These are phyloP conservation scores for Odontothrips loti DNA, from an alignment of 2,888 invertebrate species.

Conservation along the genomic window DNA sequence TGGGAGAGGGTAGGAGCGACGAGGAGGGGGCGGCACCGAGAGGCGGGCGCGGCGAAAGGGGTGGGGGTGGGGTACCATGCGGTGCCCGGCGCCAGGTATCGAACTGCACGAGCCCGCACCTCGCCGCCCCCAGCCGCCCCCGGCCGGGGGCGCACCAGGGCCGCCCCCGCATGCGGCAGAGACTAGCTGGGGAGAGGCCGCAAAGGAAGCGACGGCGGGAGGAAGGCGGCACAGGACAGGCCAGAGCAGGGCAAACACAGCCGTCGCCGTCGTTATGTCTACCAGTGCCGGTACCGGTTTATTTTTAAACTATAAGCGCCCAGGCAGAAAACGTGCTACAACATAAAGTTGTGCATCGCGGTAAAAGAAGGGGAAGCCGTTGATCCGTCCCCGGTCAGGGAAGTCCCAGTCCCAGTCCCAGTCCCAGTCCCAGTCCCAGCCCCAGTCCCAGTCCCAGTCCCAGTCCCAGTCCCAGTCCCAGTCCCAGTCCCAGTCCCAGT, in stretches of 20 bases:
- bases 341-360: too few relatives aligned
- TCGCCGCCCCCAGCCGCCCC: not conserved
- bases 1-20: not conserved
- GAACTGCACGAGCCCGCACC: slow-evolving; percentile 41
- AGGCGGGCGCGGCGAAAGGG: not conserved
- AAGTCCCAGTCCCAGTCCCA: too few relatives aligned
- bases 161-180: not conserved
- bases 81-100: slow-evolving; percentile 47
- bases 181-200: not conserved
- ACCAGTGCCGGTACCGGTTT: too few relatives aligned
- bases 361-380: too few relatives aligned
- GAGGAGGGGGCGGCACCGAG: not conserved
- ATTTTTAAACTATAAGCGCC: too few relatives aligned
- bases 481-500: too few relatives aligned
- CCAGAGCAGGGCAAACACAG: not conserved
- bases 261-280: too few relatives aligned
- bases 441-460: too few relatives aligned
- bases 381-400: too few relatives aligned
- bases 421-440: too few relatives aligned
- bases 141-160: not conserved
- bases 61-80: slow-evolving; percentile 35
- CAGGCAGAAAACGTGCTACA: too few relatives aligned
- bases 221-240: not conserved
- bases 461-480: too few relatives aligned
- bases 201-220: not conserved